Evolutionary conservation across 1,140 invertebrate genomes (phyloP).

Genomic region (Physella acuta): DNA sequence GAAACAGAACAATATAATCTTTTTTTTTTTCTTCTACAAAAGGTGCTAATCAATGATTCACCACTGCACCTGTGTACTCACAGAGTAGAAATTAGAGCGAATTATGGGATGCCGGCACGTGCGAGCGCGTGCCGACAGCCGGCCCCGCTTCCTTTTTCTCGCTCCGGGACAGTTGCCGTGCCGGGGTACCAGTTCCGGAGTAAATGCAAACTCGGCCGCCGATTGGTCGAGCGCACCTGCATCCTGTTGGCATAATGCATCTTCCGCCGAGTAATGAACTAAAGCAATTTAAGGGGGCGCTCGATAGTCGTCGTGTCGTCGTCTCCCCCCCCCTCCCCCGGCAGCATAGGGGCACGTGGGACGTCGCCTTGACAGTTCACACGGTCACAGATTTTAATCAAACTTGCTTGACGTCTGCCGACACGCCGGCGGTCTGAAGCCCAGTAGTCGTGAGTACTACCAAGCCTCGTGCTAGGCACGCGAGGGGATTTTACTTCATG

Average conservation of each 20-base stretch:
- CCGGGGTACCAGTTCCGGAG: slow-evolving; percentile 22
- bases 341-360: not conserved
- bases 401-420: not conserved
- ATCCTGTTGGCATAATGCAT: slow-evolving; percentile 22
- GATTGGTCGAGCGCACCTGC: slow-evolving; percentile 22
- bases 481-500: too few relatives aligned
- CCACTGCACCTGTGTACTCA: slow-evolving; percentile 17
- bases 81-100: slow-evolving; percentile 18
- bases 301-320: not conserved
- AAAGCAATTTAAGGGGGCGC: slow-evolving; percentile 14
- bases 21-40: too few relatives aligned
- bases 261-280: slow-evolving; percentile 18
- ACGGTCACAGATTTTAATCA: slow-evolving; percentile 8
- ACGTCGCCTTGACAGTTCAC: not conserved
- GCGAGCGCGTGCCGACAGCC: slow-evolving; percentile 20
- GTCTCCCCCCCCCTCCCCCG: too few relatives aligned
- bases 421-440: not conserved
- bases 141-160: slow-evolving; percentile 15
- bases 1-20: too few relatives aligned
- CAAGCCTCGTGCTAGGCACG: too few relatives aligned
- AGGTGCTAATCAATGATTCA: too few relatives aligned
- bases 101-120: slow-evolving; percentile 20
- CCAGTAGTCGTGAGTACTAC: too few relatives aligned
- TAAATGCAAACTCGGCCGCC: slow-evolving; percentile 4
- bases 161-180: slow-evolving; percentile 8